Percentiles rank a stretch among this genome's conserved stretches.
phyloP scores from a whole-genome alignment of 2,797 vertebrate genomes.

The Mastacembelus armatus region DNA sequence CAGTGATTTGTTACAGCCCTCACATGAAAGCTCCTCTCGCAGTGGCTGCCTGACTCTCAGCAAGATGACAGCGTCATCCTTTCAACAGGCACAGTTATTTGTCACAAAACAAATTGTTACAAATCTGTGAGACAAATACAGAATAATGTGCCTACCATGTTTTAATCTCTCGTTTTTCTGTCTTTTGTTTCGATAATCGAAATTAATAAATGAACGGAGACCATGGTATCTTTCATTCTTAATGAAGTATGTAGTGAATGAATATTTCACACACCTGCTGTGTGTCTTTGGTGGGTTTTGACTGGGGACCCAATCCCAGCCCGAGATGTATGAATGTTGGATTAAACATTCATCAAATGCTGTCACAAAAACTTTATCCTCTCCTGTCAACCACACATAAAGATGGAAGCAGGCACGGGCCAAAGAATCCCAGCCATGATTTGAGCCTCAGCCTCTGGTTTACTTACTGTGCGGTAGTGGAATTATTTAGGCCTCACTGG shows the following conservation, averaged over 20 bases:
- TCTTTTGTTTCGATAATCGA: slow-evolving; percentile 86
- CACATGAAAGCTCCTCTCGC: slow-evolving; percentile 61
- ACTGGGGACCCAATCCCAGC: slow-evolving; percentile 80
- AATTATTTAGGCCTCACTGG: slow-evolving; percentile 61
- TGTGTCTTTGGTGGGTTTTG: slow-evolving; percentile 82
- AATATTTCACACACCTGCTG: slow-evolving; percentile 88
- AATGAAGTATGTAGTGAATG: slow-evolving; percentile 86
- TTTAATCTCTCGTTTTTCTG: slow-evolving; percentile 82
- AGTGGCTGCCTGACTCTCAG: slow-evolving; percentile 69
- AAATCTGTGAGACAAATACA: slow-evolving; percentile 84
- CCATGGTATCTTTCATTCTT: slow-evolving; percentile 83
- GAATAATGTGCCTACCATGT: slow-evolving; percentile 76
- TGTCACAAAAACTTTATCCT: slow-evolving; percentile 85
- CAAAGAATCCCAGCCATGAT: slow-evolving; percentile 46
- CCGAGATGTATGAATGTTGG: slow-evolving; percentile 80
- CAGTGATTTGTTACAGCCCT: slow-evolving; percentile 75
- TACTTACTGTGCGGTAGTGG: slow-evolving; percentile 39
- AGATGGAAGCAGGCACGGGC: slow-evolving; percentile 49
- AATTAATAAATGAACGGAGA: slow-evolving; percentile 83
- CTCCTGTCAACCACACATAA: slow-evolving; percentile 68
- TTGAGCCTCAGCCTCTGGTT: slow-evolving; percentile 52
- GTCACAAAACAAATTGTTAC: slow-evolving; percentile 87
- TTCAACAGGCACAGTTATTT: slow-evolving; percentile 82
- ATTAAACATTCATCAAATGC: slow-evolving; percentile 87
- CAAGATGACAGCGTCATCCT: slow-evolving; percentile 76